phyloP scores from a whole-genome alignment of 1,140 invertebrate species.

The Sweltsa coloradensis region DNA sequence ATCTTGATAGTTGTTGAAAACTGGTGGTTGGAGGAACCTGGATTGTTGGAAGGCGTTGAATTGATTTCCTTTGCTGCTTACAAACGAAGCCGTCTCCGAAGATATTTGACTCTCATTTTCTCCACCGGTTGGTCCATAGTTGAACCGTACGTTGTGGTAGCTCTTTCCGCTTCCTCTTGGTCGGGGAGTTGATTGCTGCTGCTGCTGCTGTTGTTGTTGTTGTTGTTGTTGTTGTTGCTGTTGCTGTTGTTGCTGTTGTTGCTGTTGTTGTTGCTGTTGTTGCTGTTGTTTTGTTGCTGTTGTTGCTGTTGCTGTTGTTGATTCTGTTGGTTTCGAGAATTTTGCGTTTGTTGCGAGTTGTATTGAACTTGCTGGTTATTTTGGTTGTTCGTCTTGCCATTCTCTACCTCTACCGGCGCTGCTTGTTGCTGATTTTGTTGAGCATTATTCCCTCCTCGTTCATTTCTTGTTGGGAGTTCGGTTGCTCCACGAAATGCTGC shows the following conservation, averaged over 20 bases:
- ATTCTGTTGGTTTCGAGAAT: conserved; percentile 20
- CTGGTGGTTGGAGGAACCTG: neutral
- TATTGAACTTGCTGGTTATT: neutral
- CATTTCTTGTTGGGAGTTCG: no score
- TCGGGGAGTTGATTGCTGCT: no score
- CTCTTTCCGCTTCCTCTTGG: no score
- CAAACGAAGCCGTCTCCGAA: conserved; percentile 60
- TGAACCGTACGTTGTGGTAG: no score
- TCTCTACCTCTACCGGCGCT: no score
- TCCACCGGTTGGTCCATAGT: no score
- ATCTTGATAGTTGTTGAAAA: no score
- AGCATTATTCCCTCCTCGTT: no score
- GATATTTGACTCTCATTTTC: conserved; percentile 50
- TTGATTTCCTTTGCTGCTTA: conserved; percentile 37
- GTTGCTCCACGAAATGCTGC: no score
- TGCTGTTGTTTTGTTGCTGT: neutral
- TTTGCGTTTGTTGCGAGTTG: neutral
- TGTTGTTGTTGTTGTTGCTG: neutral
- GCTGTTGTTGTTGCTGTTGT: neutral
- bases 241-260: neutral
- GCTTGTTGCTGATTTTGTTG: no score
- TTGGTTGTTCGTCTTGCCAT: no score
- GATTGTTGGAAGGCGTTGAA: neutral
- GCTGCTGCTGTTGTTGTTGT: neutral
- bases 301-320: conserved; percentile 15